Evolutionary conservation across 1,140 invertebrate genomes (phyloP).

Genomic region (Bombyx mandarina): DNA sequence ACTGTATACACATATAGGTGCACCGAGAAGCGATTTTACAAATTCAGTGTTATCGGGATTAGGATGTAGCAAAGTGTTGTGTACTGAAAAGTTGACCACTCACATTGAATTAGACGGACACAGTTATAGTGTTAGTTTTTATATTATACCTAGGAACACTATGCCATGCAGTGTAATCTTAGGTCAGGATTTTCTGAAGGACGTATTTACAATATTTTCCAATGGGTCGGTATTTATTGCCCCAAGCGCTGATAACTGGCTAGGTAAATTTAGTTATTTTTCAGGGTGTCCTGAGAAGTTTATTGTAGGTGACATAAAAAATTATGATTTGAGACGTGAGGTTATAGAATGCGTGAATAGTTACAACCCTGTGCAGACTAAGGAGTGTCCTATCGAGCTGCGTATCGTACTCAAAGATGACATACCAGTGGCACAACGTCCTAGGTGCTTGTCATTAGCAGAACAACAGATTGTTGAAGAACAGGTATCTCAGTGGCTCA

Average conservation of each 20-base stretch:
- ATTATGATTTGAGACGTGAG: not conserved
- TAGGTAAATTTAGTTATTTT: not conserved
- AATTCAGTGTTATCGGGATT: too few relatives aligned
- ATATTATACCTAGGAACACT: too few relatives aligned
- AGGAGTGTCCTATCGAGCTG: constrained; percentile 12
- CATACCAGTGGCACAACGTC: constrained; percentile 24
- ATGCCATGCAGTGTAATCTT: constrained; percentile 8
- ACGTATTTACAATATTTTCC: constrained; percentile 12
- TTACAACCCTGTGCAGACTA: constrained; percentile 8
- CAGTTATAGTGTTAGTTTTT: too few relatives aligned
- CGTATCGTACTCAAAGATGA: constrained; percentile 21
- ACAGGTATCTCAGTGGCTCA: constrained; percentile 34
- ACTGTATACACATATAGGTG: too few relatives aligned
- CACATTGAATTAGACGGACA: too few relatives aligned
- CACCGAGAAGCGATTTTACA: too few relatives aligned
- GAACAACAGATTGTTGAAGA: constrained; percentile 29
- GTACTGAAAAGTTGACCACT: too few relatives aligned
- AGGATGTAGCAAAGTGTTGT: too few relatives aligned
- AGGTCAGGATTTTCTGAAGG: constrained; percentile 10
- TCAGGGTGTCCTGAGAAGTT: not conserved
- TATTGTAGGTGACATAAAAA: too few relatives aligned
- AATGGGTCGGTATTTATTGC: constrained; percentile 1
- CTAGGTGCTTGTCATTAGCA: constrained; percentile 23
- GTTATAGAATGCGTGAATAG: not conserved
- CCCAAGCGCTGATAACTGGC: not conserved